Evolutionary conservation across 2,888 invertebrate species (phyloP), one percentile per base, ranked within the genome.

Genomic region (Choreutis nemorana): DNA sequence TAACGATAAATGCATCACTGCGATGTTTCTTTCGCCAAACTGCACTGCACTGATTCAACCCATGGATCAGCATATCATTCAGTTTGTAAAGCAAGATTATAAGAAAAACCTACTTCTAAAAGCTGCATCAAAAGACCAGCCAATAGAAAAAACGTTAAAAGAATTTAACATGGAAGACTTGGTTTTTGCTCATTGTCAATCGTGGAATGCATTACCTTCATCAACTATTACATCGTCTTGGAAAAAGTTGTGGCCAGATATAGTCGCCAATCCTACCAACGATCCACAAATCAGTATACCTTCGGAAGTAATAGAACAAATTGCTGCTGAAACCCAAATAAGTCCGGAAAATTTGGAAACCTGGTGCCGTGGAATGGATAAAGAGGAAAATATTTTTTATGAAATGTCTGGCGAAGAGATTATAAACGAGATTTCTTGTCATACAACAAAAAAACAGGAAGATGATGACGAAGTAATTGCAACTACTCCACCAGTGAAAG

Each of bases 361-460:
- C n/a, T n/a, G n/a, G n/a, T n/a, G n/a, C n/a, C 45, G 44, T 45
- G 45, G 41, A 42, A 47, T 45, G 42, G 44, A 48, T 45, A 41
- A 41, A 45, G 37, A 39, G 12, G 37, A 41, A 40, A 40, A 39
- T 38, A 9, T 42, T 36, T 47, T 34, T 42, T 36, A 26, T 43
- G 41, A 43, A 43, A 47, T 48, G 42, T 41, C 44, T 47, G 45
- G 45, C 30, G 46, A 45, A 40, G n/a, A n/a, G n/a, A n/a, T n/a
- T n/a, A n/a, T n/a, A n/a, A n/a, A n/a, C n/a, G n/a, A n/a, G n/a
- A n/a, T 49, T 47, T 48, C 44, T 47, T 45, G 9, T 46, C 9
- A 32, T 36, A 39, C 35, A 45, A 42, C 37, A 48, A 46, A 29
- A 27, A 34, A 47, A 41, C 36, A 44, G 32, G 42, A 47, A 41